A percentile compares a stretch with the other conserved stretches of the same genome.
Evolutionary conservation across 2,888 invertebrate species (phyloP).

Genomic region (Aproaerema taeniolella): DNA sequence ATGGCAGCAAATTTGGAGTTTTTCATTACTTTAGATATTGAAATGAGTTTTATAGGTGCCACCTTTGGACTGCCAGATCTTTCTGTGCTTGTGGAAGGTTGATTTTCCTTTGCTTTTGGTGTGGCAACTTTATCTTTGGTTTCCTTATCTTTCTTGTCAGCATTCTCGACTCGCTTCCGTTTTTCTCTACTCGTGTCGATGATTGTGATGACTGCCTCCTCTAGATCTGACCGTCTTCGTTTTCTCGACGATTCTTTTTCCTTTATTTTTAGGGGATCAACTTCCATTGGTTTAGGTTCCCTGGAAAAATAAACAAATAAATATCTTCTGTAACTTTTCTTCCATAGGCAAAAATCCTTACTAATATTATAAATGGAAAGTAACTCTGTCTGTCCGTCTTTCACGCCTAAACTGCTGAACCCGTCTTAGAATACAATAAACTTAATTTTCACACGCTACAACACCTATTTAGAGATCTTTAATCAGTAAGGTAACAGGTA

Average conservation of each 20-base stretch:
- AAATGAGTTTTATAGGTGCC: constrained; percentile 20
- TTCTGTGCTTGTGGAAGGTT: constrained; percentile 4
- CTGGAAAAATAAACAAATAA: constrained; percentile 26
- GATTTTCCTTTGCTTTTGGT: constrained; percentile 2
- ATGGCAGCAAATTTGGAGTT: constrained; percentile 14
- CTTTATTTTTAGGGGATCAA: constrained; percentile 21
- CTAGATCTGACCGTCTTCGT: constrained; percentile 53
- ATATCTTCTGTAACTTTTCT: too few relatives aligned
- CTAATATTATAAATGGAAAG: background rate
- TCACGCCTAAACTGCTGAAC: too few relatives aligned
- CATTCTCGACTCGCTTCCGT: constrained; percentile 31
- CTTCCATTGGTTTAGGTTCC: constrained; percentile 33
- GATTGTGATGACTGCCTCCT: constrained; percentile 47
- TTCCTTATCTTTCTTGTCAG: constrained; percentile 20
- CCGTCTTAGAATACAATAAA: too few relatives aligned
- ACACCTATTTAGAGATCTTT: too few relatives aligned
- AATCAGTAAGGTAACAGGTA: too few relatives aligned
- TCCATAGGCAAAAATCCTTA: too few relatives aligned
- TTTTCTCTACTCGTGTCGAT: constrained; percentile 39
- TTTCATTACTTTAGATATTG: constrained; percentile 23
- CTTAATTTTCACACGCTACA: too few relatives aligned
- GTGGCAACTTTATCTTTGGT: constrained; percentile 16
- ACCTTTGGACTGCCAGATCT: constrained; percentile 2
- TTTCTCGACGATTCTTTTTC: constrained; percentile 37
- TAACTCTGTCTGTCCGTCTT: too few relatives aligned